These are phyloP conservation scores for Macaca mulatta DNA, from an alignment of 2,113 vertebrate genomes.

Conservation along the genomic window DNA sequence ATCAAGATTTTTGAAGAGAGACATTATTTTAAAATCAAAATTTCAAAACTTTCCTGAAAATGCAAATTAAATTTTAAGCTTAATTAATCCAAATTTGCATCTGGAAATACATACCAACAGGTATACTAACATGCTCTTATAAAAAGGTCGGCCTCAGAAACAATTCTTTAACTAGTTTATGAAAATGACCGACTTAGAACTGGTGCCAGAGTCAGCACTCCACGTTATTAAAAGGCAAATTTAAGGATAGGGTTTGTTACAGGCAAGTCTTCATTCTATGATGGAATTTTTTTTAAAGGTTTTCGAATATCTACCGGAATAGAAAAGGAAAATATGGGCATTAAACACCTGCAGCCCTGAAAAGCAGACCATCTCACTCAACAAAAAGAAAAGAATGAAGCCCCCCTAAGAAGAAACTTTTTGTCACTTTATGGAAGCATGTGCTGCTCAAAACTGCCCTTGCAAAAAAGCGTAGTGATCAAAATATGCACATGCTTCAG, in stretches of 20 bases:
- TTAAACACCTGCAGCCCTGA: neutral
- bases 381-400: neutral
- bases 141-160: neutral
- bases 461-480: neutral
- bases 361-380: neutral
- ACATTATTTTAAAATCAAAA: neutral
- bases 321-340: neutral
- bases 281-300: neutral
- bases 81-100: neutral
- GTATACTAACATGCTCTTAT: neutral
- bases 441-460: neutral
- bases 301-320: neutral
- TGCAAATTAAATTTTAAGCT: neutral
- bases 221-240: neutral
- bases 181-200: neutral
- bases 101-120: neutral
- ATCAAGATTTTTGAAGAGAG: neutral
- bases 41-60: conserved; percentile 12
- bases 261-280: neutral
- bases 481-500: neutral
- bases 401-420: neutral
- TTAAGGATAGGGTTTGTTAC: neutral
- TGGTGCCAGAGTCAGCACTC: neutral
- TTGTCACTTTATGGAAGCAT: neutral
- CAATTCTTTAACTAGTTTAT: neutral